phyloP scores from a whole-genome alignment of 2,113 vertebrate species.

The Tympanuchus pallidicinctus region DNA sequence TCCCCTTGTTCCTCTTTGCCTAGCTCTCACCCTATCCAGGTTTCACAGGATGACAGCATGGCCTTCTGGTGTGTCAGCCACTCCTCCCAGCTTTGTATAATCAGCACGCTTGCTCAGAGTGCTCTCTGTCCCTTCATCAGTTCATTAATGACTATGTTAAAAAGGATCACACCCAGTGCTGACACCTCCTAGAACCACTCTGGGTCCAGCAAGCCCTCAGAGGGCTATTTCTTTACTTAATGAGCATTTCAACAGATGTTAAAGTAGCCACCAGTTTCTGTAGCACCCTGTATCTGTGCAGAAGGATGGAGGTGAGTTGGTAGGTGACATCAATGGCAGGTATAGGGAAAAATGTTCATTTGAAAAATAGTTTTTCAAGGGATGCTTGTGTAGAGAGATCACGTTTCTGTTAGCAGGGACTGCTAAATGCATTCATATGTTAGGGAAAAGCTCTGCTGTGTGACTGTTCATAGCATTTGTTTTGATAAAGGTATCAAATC shows the following conservation, averaged over 20 bases:
- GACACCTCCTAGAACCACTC: too few relatives aligned
- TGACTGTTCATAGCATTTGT: fast-evolving
- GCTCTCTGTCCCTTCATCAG: too few relatives aligned
- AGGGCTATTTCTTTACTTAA: neutral
- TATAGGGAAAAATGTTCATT: neutral
- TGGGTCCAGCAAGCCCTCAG: fast-evolving
- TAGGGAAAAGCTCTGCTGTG: neutral
- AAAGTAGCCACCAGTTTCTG: neutral
- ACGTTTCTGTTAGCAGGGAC: fast-evolving
- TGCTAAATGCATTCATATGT: fast-evolving
- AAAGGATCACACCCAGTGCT: too few relatives aligned
- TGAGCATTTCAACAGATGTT: neutral
- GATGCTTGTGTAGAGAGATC: too few relatives aligned
- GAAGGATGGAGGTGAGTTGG: neutral
- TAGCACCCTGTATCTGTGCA: fast-evolving
- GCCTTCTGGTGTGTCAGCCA: too few relatives aligned
- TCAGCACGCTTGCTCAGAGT: too few relatives aligned
- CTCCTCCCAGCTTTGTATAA: too few relatives aligned
- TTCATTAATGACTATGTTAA: too few relatives aligned
- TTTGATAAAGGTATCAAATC: fast-evolving
- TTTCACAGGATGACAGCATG: too few relatives aligned
- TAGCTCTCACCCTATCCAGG: too few relatives aligned
- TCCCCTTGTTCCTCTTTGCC: too few relatives aligned
- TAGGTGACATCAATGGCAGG: neutral
- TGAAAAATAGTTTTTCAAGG: fast-evolving